These are phyloP conservation scores for Uropsilus gracilis DNA, from an alignment of 2,113 vertebrate species.

Conservation along the genomic window DNA sequence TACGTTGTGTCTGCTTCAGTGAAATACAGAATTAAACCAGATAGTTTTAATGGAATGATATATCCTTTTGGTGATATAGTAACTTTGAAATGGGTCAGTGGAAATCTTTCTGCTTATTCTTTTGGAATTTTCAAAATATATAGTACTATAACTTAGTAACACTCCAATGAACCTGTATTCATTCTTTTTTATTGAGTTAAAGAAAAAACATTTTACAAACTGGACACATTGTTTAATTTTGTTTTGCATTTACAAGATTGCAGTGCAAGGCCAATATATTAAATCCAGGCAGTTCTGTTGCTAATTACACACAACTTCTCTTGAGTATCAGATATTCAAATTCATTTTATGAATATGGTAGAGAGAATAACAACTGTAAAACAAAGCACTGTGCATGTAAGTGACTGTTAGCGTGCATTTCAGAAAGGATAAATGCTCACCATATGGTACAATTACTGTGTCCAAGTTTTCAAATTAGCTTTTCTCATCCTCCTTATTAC, in stretches of 20 bases:
- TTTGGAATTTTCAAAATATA: slow-evolving; percentile 53
- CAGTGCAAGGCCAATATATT: slow-evolving; percentile 83
- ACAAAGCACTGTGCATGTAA: slow-evolving; percentile 95
- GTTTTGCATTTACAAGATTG: slow-evolving; percentile 85
- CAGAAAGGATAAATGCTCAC: slow-evolving; percentile 97
- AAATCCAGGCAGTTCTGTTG: slow-evolving; percentile 86
- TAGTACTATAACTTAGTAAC: slow-evolving; percentile 47
- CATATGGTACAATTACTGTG: slow-evolving; percentile 97
- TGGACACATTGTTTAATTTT: slow-evolving; percentile 84
- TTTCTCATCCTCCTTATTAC: slow-evolving; percentile 94
- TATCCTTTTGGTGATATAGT: background rate
- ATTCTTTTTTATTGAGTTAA: slow-evolving; percentile 48
- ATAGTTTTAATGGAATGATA: slow-evolving; percentile 35
- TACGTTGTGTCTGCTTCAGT: slow-evolving; percentile 26
- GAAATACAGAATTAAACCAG: background rate
- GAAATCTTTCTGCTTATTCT: slow-evolving; percentile 43
- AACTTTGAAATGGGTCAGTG: slow-evolving; percentile 42
- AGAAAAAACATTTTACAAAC: slow-evolving; percentile 75
- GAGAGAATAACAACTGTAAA: slow-evolving; percentile 92
- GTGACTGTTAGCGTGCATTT: slow-evolving; percentile 95
- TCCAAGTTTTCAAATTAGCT: slow-evolving; percentile 95
- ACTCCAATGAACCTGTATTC: background rate
- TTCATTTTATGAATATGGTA: slow-evolving; percentile 90
- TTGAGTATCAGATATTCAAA: slow-evolving; percentile 88
- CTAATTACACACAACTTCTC: slow-evolving; percentile 90